Base-by-base conservation (phyloP, 2,113 vertebrate species). In the Rhinoptilus africanus region DNA sequence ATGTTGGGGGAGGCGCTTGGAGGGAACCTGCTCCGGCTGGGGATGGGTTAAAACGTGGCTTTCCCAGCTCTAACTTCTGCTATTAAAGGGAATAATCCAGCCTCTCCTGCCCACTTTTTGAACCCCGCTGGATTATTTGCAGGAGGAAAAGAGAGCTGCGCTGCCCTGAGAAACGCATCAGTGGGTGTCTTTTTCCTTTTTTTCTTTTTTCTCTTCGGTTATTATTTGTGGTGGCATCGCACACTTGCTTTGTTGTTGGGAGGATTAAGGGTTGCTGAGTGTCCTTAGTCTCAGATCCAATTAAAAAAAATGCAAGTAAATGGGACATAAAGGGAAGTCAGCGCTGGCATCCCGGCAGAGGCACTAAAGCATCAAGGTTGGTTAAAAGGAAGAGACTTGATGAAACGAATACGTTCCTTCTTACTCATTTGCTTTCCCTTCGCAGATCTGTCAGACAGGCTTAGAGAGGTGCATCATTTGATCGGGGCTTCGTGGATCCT, bases 271-370 rank as follows among this genome's bases (percentile, higher is more conserved):
- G 66, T 68, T 89, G 68, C 62, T 2, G 77, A 77, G 74, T 94
- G 50, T 94, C 72, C 74, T 64, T 45, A 67, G 76, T 94, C 68
- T 23, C 39, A 54, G 63, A 94, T 85, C 51, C 43, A 97, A 64
- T 95, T 97, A 94, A 97, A 97, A 97, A 93, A 94, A 89, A 93
- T 69, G 78, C 75, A 74, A 73, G 73, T 80, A 85, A 84, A 47
- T 56, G 76, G 80, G 53, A 75, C 69, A 41, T 84, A 88, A 93
- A 78, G 54, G 77, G 54, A 68, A 88, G 79, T 34, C 68, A 39
- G 72, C 7, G 1, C 75, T 79, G 75, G 71, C 94, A 76, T 86
- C 85, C 81, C 6, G 20, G 54, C 53, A 77, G 67, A 95, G 81
- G 80, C 85, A 43, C 72, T 35, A 78, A 69, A 64, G 50, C 63